Conservation (phyloP, 2,113 vertebrate genomes). For the Bufo gargarizans region DNA sequence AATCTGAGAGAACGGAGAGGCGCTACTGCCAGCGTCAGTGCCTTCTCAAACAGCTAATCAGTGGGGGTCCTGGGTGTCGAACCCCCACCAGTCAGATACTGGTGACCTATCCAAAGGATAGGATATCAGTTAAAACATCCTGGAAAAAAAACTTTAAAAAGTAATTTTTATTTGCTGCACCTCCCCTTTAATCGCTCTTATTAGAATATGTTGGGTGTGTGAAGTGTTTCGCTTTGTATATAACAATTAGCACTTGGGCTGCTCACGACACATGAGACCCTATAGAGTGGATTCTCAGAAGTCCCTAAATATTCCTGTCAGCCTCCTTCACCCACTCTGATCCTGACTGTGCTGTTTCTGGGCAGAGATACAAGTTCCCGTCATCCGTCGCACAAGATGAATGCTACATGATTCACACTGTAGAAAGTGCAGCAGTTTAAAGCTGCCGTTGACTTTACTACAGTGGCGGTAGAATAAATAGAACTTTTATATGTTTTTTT, state of each 20-base stretch:
- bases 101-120: no score
- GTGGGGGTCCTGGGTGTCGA: no score
- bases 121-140: no score
- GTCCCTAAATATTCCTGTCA: not conserved
- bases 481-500: not conserved
- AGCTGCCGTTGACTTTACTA: not conserved
- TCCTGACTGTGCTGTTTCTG: slow-evolving; percentile 4
- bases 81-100: no score
- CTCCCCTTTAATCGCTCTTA: not conserved
- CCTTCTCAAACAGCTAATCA: no score
- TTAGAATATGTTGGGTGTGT: not conserved
- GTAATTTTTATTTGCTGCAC: no score
- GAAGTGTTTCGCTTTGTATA: not conserved
- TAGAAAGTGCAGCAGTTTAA: not conserved
- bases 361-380: slow-evolving; percentile 22
- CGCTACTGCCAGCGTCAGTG: no score
- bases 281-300: not conserved
- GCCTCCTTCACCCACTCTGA: not conserved
- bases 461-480: not conserved
- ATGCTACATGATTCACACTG: slow-evolving; percentile 12
- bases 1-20: no score
- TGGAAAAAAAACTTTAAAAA: no score
- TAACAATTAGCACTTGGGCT: not conserved
- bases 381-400: not conserved
- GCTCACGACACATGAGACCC: not conserved